Evolutionary conservation across 2,113 vertebrate species (phyloP), one percentile per base, ranked within the genome.

Genomic region (Scatophagus argus): DNA sequence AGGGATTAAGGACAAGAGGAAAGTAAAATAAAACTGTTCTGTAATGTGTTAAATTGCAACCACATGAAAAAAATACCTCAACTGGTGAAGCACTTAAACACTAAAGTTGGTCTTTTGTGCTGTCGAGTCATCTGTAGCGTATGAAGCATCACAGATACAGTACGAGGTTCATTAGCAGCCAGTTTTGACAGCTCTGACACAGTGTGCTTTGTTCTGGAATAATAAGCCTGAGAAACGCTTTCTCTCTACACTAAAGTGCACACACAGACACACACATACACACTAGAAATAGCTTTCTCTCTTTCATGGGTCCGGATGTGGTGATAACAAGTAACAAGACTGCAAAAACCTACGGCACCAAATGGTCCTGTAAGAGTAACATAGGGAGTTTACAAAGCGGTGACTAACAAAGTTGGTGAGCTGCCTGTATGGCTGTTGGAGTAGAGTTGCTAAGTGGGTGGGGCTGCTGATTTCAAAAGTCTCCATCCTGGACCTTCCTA

Each of bases 131-230:
- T 88, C 32, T 82, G 47, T 51, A 75, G 79, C 55, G 67, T 55
- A 43, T 62, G 78, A 74, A 61, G 70, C 59, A 39, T 62, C 77
- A 46, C 43, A 76, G 77, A 82, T 63, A 75, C 68, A 54, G 84
- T 69, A 58, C 74, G 85, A 88, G 77, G 77, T 92, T 92, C 85
- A 92, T 92, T 90, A 89, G 86, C 82, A 87, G 75, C 64, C 2
- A 61, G 64, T 75, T 84, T 80, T 81, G 88, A 90, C 85, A 90
- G 87, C 58, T 75, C 77, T 82, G 85, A 84, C 85, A 87, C 52
- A 73, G n/a, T 84, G 68, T 32, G 77, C 85, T 86, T 87, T 90
- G 81, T 87, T 85, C 51, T 49, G 11, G 71, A 81, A 87, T 88
- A 92, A 92, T 90, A 88, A 87, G 85, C 44, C 77, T 32, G 64